Base-by-base conservation (phyloP, 2,888 invertebrate species). In the Cantharis lateralis region DNA sequence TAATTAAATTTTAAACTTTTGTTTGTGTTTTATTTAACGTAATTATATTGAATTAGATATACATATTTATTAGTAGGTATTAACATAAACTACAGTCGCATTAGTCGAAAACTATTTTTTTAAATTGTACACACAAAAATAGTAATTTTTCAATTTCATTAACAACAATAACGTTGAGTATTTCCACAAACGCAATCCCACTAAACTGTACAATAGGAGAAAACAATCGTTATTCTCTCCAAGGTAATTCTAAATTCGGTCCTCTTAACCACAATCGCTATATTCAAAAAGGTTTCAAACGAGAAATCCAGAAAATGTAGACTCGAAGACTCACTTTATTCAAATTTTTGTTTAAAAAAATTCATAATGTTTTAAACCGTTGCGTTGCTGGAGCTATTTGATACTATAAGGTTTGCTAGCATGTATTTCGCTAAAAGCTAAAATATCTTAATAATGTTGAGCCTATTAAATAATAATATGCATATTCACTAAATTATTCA, bases 1-100 rank as follows among this genome's bases (percentile, higher is more conserved):
- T 76, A 78, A 78, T 78, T 78, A 71, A 71, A 78, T 76, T 78
- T 78, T 62, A 64, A 68, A 63, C 18, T 66, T 71, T 74, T 68
- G 73, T 63, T 70, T 78, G 73, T 73, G 32, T 48, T 70, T 76
- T 71, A 78, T 75, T 75, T 48, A n/a, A n/a, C n/a, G 48, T 48
- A n/a, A 48, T 48, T 48, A 48, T n/a, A 48, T 13, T 13, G 48
- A 48, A n/a, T 48, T 48, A n/a, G 13, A 32, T 48, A n/a, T 13
- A 32, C 32, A 24, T 7, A 24, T 24, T 24, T 24, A 24, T 24
- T 24, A 32, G 13, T 5, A 32, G 13, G 28, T 32, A 3, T 13
- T 13, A 26, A 28, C 11, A 28, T 10, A 10, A 28, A 11, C 1
- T 10, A 28, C 11, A 11, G 10, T 11, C 32, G 13, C 4, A 32